phyloP scores from a whole-genome alignment of 2,113 vertebrate species.

The Chitala chitala region DNA sequence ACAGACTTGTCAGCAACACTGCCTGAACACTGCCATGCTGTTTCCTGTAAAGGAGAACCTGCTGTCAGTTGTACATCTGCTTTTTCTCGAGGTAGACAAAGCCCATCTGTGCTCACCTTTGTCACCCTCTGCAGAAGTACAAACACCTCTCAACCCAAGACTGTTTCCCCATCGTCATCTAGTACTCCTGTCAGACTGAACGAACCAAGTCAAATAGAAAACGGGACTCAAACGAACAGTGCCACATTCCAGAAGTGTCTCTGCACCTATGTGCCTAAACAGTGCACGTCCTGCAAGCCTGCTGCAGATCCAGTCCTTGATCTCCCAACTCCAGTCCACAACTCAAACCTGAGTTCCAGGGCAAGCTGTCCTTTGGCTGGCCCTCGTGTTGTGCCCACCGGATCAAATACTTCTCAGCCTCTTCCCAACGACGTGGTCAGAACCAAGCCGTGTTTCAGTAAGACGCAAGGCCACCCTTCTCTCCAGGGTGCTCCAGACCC shows the following conservation, averaged over 20 bases:
- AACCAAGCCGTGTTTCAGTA: neutral
- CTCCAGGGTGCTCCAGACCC: neutral
- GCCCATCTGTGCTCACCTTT: neutral
- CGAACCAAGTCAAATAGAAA: neutral
- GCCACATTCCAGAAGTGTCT: too few relatives aligned
- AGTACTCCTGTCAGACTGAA: neutral
- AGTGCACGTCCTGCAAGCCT: neutral
- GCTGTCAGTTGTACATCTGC: neutral
- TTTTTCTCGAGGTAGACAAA: neutral
- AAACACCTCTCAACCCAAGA: neutral
- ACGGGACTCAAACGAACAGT: neutral
- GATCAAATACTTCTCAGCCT: neutral
- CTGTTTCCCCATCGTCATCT: neutral
- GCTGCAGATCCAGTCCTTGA: neutral
- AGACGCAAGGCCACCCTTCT: neutral
- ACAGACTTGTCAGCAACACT: neutral
- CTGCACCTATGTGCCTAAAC: too few relatives aligned
- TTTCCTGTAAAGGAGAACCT: neutral
- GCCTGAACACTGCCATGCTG: neutral
- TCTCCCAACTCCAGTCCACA: neutral
- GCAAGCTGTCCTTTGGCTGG: neutral
- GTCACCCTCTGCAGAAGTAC: neutral
- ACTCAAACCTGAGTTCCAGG: neutral
- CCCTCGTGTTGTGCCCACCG: neutral
- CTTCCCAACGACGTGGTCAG: neutral